phyloP scores from a whole-genome alignment of 2,797 vertebrate species.

The Acanthiza pusilla region DNA sequence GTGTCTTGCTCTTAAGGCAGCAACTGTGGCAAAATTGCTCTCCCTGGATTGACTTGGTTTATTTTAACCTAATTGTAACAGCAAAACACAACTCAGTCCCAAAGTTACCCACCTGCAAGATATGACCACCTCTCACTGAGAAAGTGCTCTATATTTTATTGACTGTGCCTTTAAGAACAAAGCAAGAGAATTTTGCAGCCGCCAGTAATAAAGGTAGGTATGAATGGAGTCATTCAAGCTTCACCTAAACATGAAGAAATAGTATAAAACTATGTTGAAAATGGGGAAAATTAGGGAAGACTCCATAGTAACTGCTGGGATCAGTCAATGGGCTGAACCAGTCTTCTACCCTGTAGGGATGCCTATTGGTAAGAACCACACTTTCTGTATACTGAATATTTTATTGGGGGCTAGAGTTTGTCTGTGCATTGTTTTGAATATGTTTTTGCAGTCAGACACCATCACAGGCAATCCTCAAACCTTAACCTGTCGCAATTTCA shows the following conservation, averaged over 20 bases:
- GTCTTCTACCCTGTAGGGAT: neutral
- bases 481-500: neutral
- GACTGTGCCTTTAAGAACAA: neutral
- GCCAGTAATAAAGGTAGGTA: neutral
- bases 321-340: fast-evolving
- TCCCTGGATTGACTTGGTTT: neutral
- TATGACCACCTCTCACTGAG: fast-evolving
- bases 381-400: neutral
- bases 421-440: neutral
- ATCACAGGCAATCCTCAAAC: neutral
- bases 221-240: neutral
- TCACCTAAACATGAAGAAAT: neutral
- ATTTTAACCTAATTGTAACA: neutral
- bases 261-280: neutral
- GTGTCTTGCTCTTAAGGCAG: fast-evolving
- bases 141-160: neutral
- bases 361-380: neutral
- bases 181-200: neutral
- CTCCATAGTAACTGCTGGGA: fast-evolving
- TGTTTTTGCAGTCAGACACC: neutral
- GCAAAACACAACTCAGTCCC: neutral
- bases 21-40: fast-evolving
- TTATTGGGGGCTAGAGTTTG: neutral
- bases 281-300: neutral
- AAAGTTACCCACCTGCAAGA: neutral